Conservation (phyloP, 2,113 vertebrate species). For the Nyctereutes procyonoides region DNA sequence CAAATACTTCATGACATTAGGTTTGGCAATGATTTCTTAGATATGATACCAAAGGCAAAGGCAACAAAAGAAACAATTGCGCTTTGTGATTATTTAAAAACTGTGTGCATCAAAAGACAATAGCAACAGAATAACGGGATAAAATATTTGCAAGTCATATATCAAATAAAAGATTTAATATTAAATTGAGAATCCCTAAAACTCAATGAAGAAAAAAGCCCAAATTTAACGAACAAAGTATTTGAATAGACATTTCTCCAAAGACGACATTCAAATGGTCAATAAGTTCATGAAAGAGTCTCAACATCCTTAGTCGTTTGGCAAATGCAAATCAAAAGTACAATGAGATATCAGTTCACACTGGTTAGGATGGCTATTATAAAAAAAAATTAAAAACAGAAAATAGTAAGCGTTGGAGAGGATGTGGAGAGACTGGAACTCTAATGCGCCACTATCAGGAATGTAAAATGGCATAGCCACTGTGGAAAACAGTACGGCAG, state of each 20-base stretch:
- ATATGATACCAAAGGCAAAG: background rate
- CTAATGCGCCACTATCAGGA: background rate
- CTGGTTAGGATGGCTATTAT: background rate
- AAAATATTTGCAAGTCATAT: background rate
- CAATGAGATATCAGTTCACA: background rate
- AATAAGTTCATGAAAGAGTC: background rate
- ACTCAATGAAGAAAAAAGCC: background rate
- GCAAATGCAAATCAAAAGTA: background rate
- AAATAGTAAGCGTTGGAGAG: background rate
- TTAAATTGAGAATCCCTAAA: background rate
- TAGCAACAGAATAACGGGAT: background rate
- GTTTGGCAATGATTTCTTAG: background rate
- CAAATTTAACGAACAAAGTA: background rate
- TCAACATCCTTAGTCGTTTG: background rate
- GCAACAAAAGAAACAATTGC: background rate
- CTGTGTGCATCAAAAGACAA: background rate
- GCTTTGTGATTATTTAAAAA: background rate
- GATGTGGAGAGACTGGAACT: background rate
- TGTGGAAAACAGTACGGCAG: background rate
- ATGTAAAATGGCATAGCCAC: background rate
- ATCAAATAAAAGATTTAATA: background rate
- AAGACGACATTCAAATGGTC: background rate
- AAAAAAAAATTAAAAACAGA: background rate
- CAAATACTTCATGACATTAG: background rate
- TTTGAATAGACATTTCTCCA: background rate